Evolutionary conservation across 2,888 invertebrate genomes (phyloP).

Genomic region (Chironomus riparius): DNA sequence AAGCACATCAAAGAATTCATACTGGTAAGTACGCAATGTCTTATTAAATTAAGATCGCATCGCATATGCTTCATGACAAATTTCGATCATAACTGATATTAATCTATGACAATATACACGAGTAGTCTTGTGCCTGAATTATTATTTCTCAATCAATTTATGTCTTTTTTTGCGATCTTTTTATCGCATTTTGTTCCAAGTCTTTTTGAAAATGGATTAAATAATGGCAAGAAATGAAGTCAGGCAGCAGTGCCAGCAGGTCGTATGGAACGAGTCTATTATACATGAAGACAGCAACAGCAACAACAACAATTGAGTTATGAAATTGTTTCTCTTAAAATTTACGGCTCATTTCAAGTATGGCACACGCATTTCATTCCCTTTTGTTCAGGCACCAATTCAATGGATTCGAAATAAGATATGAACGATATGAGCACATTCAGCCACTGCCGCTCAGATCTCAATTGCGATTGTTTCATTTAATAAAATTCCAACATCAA

Average conservation of each 20-base stretch:
- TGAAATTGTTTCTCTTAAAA: no score
- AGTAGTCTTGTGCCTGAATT: neutral
- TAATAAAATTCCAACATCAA: neutral
- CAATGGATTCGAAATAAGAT: neutral
- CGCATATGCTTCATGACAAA: neutral
- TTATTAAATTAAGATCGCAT: no score
- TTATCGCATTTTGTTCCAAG: neutral
- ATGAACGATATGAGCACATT: neutral
- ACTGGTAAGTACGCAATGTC: slow-evolving; percentile 61
- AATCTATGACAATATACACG: no score
- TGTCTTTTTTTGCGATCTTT: neutral
- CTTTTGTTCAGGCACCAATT: neutral
- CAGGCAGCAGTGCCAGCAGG: neutral
- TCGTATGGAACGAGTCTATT: neutral
- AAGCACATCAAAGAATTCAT: slow-evolving; percentile 95
- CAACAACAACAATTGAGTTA: no score
- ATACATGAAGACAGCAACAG: no score
- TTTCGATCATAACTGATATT: neutral
- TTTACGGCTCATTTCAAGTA: neutral
- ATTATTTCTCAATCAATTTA: neutral
- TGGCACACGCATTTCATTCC: neutral
- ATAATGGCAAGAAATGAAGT: neutral
- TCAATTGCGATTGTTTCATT: neutral
- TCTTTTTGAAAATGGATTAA: no score
- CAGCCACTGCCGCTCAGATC: neutral